Conservation (phyloP, 1,140 invertebrate species). For the Lithobius niger region DNA sequence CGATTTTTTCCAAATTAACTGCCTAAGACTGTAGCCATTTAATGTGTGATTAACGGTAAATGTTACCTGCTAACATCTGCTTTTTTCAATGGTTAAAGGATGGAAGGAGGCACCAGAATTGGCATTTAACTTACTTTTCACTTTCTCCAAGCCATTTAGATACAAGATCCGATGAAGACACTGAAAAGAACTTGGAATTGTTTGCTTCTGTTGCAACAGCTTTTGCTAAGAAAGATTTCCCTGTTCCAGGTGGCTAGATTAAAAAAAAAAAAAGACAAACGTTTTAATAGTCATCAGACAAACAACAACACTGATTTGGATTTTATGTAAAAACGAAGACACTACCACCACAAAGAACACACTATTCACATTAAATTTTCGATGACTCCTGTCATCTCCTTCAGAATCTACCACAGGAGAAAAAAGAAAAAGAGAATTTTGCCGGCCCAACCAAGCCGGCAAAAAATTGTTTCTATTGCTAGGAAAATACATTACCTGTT, state of each 20-base stretch:
- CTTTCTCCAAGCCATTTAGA: slow-evolving; percentile 99
- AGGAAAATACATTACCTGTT: too few relatives aligned
- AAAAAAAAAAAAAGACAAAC: slow-evolving; percentile 19
- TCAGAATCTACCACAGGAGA: too few relatives aligned
- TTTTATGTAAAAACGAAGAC: too few relatives aligned
- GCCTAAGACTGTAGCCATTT: slow-evolving; percentile 99
- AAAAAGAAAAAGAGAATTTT: too few relatives aligned
- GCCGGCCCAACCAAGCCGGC: too few relatives aligned
- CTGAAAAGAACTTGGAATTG: slow-evolving; percentile 98
- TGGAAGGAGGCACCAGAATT: too few relatives aligned
- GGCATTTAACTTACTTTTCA: slow-evolving; percentile 53
- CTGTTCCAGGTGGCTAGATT: slow-evolving; percentile 96
- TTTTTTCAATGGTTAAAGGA: slow-evolving; percentile 23
- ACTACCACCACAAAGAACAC: too few relatives aligned
- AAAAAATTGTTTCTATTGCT: too few relatives aligned
- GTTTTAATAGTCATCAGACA: too few relatives aligned
- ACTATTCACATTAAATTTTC: too few relatives aligned
- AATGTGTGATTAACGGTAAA: slow-evolving; percentile 83
- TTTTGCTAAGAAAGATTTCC: slow-evolving; percentile 98
- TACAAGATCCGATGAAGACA: slow-evolving; percentile 95
- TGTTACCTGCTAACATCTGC: slow-evolving; percentile 94
- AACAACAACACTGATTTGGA: too few relatives aligned
- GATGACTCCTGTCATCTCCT: too few relatives aligned
- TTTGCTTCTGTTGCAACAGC: slow-evolving; percentile 99
- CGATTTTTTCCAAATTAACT: slow-evolving; percentile 99